Evolutionary conservation across 2,797 vertebrate species (phyloP).

Genomic region (Chrosomus eos): DNA sequence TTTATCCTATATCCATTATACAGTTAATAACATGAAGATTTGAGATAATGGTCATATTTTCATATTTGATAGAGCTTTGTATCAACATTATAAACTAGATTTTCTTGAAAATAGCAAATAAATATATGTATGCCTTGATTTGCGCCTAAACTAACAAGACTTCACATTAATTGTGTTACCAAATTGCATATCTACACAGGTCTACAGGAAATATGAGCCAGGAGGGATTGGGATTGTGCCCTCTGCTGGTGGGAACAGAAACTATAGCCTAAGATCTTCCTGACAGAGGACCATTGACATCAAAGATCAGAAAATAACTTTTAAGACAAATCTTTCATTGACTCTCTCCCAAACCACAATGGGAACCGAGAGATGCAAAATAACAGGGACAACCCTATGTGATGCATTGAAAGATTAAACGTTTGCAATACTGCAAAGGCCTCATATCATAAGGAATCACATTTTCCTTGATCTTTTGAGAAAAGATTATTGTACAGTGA

Average conservation of each 20-base stretch:
- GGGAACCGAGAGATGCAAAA: background rate
- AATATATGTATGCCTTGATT: no score
- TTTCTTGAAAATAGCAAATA: no score
- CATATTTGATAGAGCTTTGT: no score
- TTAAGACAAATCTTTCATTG: background rate
- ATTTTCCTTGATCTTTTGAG: slow-evolving; percentile 1
- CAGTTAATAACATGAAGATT: background rate
- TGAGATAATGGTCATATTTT: background rate
- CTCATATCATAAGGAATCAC: background rate
- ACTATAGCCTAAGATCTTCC: background rate
- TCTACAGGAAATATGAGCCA: background rate
- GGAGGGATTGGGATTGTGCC: background rate
- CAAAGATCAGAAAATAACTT: background rate
- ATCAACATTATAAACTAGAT: background rate
- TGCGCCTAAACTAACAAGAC: background rate
- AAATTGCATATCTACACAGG: background rate
- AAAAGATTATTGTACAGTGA: background rate
- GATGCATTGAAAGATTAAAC: background rate
- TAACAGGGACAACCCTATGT: background rate
- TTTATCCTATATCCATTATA: background rate
- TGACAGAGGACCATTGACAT: background rate
- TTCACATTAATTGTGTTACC: background rate
- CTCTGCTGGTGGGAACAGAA: background rate
- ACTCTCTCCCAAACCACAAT: background rate
- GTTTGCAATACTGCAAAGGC: background rate